Evolutionary conservation across 2,797 vertebrate genomes (phyloP).

Genomic region (Protosalanx chinensis): DNA sequence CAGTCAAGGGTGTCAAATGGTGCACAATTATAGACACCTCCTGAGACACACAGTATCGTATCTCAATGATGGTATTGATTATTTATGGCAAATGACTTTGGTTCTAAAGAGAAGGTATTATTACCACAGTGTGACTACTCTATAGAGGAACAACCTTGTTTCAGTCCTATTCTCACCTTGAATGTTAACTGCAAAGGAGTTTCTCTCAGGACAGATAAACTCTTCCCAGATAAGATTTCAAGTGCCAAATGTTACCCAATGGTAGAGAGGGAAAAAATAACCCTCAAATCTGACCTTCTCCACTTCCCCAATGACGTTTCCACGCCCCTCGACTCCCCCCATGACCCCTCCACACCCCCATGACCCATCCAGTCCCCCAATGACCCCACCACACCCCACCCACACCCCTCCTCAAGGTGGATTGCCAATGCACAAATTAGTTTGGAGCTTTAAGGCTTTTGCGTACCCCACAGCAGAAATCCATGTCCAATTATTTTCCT

Average conservation of each 20-base stretch:
- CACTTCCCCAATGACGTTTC: too few species aligned
- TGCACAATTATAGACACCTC: background rate
- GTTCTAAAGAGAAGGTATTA: too few species aligned
- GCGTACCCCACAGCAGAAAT: slow-evolving; percentile 43
- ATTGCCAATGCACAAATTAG: slow-evolving; percentile 51
- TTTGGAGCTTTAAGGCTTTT: slow-evolving; percentile 49
- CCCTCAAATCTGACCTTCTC: background rate
- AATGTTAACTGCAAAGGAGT: background rate
- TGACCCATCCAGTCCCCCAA: too few species aligned
- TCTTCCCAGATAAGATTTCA: background rate
- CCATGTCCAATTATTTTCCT: slow-evolving; percentile 63
- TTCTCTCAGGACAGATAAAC: slow-evolving; percentile 30
- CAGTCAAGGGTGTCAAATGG: background rate
- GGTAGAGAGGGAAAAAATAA: background rate
- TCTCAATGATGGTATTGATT: background rate
- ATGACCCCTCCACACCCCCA: too few species aligned
- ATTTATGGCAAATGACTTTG: background rate
- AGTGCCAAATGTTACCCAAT: background rate
- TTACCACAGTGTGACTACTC: too few species aligned
- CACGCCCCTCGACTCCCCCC: too few species aligned
- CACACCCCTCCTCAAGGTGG: slow-evolving; percentile 43
- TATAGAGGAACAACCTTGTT: background rate
- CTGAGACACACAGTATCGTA: background rate
- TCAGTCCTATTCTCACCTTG: background rate
- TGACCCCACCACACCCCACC: background rate